Conservation (phyloP, 2,797 vertebrate genomes). For the Phoeniculus purpureus region DNA sequence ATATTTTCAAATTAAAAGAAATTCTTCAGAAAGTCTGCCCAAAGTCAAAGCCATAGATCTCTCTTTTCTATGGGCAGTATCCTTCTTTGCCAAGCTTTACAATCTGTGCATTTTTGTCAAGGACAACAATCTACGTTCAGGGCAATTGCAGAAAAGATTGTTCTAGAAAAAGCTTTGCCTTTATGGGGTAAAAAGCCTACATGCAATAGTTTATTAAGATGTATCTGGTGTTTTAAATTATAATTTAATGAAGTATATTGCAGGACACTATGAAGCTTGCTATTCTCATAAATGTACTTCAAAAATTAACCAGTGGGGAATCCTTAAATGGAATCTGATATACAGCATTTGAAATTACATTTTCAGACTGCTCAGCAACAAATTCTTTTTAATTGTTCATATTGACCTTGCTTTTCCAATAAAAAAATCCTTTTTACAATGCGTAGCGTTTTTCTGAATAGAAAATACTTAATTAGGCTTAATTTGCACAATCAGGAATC, state of each 20-base stretch:
- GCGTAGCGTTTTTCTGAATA: constrained; percentile 23
- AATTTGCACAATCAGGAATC: constrained; percentile 31
- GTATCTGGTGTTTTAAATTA: neutral
- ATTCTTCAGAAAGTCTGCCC: neutral
- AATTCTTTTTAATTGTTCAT: constrained; percentile 49
- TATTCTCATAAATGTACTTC: neutral
- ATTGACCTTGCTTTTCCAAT: constrained; percentile 49
- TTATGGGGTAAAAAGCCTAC: neutral
- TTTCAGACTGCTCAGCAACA: constrained; percentile 7
- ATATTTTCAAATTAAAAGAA: neutral
- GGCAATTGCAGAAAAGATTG: neutral
- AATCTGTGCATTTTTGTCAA: neutral
- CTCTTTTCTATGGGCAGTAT: neutral
- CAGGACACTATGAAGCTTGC: neutral
- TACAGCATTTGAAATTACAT: constrained; percentile 32
- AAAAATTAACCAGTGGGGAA: constrained; percentile 17
- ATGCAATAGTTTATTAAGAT: neutral
- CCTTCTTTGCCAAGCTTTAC: neutral
- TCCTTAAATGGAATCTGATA: neutral
- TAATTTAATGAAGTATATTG: neutral
- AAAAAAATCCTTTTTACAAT: constrained; percentile 8
- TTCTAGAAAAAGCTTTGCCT: neutral
- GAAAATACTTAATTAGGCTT: constrained; percentile 45
- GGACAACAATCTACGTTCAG: neutral
- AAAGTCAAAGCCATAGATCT: neutral